These are phyloP conservation scores for Proterorhinus semilunaris DNA, from an alignment of 2,113 vertebrate species.

Conservation along the genomic window DNA sequence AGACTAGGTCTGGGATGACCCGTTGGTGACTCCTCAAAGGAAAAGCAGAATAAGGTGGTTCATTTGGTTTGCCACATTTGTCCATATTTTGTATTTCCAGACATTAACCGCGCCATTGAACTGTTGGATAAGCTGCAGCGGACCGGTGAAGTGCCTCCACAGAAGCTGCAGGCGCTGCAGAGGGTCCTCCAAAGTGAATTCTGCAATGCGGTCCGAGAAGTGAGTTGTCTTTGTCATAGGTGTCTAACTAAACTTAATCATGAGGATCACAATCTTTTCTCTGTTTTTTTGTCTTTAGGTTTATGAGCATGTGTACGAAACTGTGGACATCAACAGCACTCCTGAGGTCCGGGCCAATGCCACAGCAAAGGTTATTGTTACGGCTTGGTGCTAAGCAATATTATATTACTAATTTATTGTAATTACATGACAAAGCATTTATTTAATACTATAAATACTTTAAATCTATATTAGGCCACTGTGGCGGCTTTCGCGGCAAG, in stretches of 20 bases:
- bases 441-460: not conserved
- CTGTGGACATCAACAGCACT: slow-evolving; percentile 97
- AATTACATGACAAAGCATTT: no score
- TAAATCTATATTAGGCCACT: slow-evolving; percentile 82
- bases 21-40: no score
- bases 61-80: not conserved
- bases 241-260: no score
- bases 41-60: no score
- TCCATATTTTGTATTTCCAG: slow-evolving; percentile 64
- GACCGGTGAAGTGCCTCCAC: slow-evolving; percentile 94
- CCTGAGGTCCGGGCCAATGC: slow-evolving; percentile 97
- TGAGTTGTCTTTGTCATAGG: slow-evolving; percentile 49
- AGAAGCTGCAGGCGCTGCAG: slow-evolving; percentile 96
- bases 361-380: slow-evolving; percentile 88
- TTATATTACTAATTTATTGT: no score
- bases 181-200: slow-evolving; percentile 98
- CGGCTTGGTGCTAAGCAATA: no score
- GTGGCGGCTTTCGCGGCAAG: slow-evolving; percentile 98
- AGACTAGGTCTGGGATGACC: no score
- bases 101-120: slow-evolving; percentile 96
- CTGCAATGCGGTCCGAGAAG: slow-evolving; percentile 97
- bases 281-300: slow-evolving; percentile 77
- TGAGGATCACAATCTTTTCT: not conserved
- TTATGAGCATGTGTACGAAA: slow-evolving; percentile 98
- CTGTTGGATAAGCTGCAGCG: slow-evolving; percentile 95